Evolutionary conservation across 2,888 invertebrate genomes (phyloP).

Genomic region (Gonocerus acuteangulatus): DNA sequence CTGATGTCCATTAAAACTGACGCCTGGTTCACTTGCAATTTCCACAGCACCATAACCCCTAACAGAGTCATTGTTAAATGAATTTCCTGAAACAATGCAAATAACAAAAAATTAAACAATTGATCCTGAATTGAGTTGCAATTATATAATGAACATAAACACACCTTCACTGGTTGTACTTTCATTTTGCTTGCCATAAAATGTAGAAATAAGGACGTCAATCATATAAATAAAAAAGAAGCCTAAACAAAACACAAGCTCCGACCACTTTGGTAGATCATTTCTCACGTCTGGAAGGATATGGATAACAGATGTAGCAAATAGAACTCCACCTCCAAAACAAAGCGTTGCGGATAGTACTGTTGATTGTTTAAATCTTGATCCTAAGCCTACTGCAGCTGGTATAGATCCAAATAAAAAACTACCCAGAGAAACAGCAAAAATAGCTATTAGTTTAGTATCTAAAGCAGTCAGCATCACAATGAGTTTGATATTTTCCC

Average conservation of each 20-base stretch:
- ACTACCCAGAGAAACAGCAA: constrained; percentile 60
- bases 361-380: constrained; percentile 48
- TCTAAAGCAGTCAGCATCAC: constrained; percentile 24
- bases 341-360: constrained; percentile 62
- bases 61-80: not conserved
- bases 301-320: constrained; percentile 68
- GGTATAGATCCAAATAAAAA: constrained; percentile 57
- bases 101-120: not conserved
- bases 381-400: constrained; percentile 31
- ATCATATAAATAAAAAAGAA: constrained; percentile 65
- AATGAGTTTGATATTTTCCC: too few species aligned
- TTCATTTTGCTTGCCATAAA: not conserved
- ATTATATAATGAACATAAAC: too few species aligned
- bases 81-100: constrained; percentile 2
- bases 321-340: constrained; percentile 71
- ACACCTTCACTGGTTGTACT: too few species aligned
- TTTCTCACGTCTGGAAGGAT: constrained; percentile 72
- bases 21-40: not conserved
- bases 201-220: constrained; percentile 49
- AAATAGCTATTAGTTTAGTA: constrained; percentile 49
- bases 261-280: constrained; percentile 52
- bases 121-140: too few species aligned
- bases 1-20: not conserved
- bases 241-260: constrained; percentile 58
- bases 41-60: not conserved